These are phyloP conservation scores for Agriopis marginaria DNA, from an alignment of 2,888 invertebrate genomes.

Conservation along the genomic window DNA sequence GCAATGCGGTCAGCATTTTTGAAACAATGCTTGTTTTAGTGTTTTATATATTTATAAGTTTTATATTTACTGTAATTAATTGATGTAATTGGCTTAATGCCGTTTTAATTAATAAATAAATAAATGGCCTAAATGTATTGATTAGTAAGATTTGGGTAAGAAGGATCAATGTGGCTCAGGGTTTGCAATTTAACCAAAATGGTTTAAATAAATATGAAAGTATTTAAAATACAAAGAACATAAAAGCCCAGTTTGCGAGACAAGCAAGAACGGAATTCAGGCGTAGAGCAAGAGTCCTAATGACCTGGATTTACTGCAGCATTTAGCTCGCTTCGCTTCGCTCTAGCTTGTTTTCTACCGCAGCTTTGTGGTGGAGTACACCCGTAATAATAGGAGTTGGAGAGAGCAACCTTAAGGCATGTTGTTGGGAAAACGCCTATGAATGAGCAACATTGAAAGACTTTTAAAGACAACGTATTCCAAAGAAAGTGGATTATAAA, in stretches of 20 bases:
- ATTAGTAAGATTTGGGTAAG: too few relatives aligned
- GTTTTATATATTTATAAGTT: too few relatives aligned
- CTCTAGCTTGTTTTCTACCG: conserved; percentile 31
- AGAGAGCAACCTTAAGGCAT: background rate
- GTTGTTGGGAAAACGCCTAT: background rate
- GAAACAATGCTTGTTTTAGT: too few relatives aligned
- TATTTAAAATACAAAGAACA: background rate
- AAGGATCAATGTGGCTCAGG: too few relatives aligned
- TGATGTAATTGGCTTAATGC: too few relatives aligned
- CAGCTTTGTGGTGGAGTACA: background rate
- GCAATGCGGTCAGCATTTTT: too few relatives aligned
- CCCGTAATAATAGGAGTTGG: background rate
- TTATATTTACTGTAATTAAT: too few relatives aligned
- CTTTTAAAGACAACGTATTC: too few relatives aligned
- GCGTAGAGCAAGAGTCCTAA: conserved; percentile 32
- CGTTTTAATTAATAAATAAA: too few relatives aligned
- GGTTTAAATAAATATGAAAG: background rate
- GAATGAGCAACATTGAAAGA: background rate
- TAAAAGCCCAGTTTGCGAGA: background rate
- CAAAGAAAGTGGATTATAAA: too few relatives aligned
- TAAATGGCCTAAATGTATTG: too few relatives aligned
- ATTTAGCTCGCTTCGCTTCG: conserved; percentile 36
- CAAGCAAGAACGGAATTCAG: background rate
- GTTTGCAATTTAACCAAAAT: background rate
- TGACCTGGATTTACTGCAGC: conserved; percentile 43